These are phyloP conservation scores for Campoplex nolae DNA, from an alignment of 2,888 invertebrate genomes.

Conservation along the genomic window DNA sequence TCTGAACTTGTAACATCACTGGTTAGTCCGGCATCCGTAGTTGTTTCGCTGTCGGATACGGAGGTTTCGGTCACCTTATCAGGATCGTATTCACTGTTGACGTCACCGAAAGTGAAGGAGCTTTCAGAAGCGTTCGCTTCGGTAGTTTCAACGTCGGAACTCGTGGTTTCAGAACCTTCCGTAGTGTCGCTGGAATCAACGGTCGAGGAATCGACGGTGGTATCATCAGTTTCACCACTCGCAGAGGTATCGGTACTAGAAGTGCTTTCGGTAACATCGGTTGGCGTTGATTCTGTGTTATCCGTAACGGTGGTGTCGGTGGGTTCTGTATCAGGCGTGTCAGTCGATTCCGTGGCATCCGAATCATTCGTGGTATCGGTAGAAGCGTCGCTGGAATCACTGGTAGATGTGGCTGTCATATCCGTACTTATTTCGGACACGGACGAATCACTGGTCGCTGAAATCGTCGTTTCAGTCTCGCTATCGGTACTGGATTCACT, in stretches of 20 bases:
- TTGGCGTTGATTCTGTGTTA: slow-evolving; percentile 63
- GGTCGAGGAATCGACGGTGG: slow-evolving; percentile 58
- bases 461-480: slow-evolving; percentile 49
- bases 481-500: slow-evolving; percentile 19
- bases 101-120: slow-evolving; percentile 40
- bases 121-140: slow-evolving; percentile 23
- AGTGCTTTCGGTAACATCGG: slow-evolving; percentile 68
- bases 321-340: slow-evolving; percentile 46
- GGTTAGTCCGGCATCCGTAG: slow-evolving; percentile 41
- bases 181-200: slow-evolving; percentile 54
- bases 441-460: slow-evolving; percentile 61
- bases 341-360: neutral
- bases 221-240: slow-evolving; percentile 54
- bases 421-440: slow-evolving; percentile 51
- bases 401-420: slow-evolving; percentile 60
- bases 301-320: slow-evolving; percentile 62
- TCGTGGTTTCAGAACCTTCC: slow-evolving; percentile 36
- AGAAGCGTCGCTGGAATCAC: slow-evolving; percentile 66
- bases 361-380: neutral
- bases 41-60: slow-evolving; percentile 23
- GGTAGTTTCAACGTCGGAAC: slow-evolving; percentile 28
- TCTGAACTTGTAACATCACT: slow-evolving; percentile 54
- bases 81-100: slow-evolving; percentile 53
- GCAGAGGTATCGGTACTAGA: slow-evolving; percentile 62
- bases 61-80: slow-evolving; percentile 22